Evolutionary conservation across 2,888 invertebrate genomes (phyloP), one percentile per base, ranked within the genome.

Genomic region (Eucriotettix oculatus): DNA sequence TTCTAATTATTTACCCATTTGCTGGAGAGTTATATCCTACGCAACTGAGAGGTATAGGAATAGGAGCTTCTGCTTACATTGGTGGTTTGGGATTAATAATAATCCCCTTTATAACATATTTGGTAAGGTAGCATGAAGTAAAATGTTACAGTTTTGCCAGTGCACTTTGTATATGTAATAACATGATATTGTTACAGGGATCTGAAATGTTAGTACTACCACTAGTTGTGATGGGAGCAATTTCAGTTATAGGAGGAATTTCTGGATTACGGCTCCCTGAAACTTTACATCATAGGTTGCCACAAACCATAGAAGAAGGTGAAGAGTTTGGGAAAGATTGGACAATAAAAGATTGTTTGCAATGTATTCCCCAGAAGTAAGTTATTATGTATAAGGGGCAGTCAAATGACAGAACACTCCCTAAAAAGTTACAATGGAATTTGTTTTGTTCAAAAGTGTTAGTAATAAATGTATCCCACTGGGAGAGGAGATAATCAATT

Each of bases 21-120:
- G 92, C 92, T 66, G 90, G 90, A 11, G 94, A 94, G 75, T 73
- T 94, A 29, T 93, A 93, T 74, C 94, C 94, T 1, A 94, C 93
- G 2, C 89, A 90, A 71, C 78, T 92, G 55, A 79, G 94, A 67
- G 93, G 93, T 2, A 78, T 93, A 60, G 94, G 93, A 16, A 92
- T 94, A 66, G 93, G 93, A 56, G 86, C 90, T 59, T 92, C 92
- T 1, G 90, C 92, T 16, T 93, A 94, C 71, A 86, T 93, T 66
- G 92, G 90, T 58, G 93, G 93, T 58, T 76, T 91, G 64, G 94
- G 93, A 52, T 78, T 93, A 55, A 87, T 91, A 64, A 83, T 91
- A 60, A 93, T 93, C 71, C 94, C 94, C 12, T 92, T 92, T 73
- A 85, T 93, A 63, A 92, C 90, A 59, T 92, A 92, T 73, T 78